phyloP scores from a whole-genome alignment of 1,140 invertebrate species.

The Caenorhabditis inopinata region DNA sequence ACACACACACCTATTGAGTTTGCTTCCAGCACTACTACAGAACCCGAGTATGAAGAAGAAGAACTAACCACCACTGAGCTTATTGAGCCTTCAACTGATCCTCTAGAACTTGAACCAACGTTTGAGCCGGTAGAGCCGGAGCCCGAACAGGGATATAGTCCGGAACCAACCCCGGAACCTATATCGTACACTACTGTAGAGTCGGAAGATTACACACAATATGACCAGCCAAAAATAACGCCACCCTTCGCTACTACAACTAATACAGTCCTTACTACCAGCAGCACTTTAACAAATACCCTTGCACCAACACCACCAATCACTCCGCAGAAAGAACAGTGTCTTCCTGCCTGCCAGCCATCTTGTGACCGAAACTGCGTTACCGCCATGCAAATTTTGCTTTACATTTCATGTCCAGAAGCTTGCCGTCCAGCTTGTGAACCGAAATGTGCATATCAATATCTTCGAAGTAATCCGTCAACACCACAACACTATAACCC shows the following conservation, averaged over 20 bases:
- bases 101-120: neutral
- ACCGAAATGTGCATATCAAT: constrained; percentile 23
- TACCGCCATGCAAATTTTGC: constrained; percentile 5
- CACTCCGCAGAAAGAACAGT: neutral
- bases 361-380: constrained; percentile 14
- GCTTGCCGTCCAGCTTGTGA: constrained; percentile 36
- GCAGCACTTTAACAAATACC: neutral
- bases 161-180: neutral
- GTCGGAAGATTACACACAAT: neutral
- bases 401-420: constrained; percentile 7
- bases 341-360: constrained; percentile 19
- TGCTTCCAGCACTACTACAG: neutral
- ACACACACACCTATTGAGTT: neutral
- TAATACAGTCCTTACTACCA: neutral
- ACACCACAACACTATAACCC: neutral
- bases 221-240: constrained; percentile 8
- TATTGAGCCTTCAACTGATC: neutral
- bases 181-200: constrained; percentile 15
- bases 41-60: constrained; percentile 15
- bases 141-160: neutral
- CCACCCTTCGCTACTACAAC: neutral
- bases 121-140: neutral
- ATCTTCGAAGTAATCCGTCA: neutral
- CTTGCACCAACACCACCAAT: neutral
- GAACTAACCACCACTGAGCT: constrained; percentile 1